A percentile compares a stretch with the other conserved stretches of the same genome.
phyloP scores from a whole-genome alignment of 2,797 vertebrate species.

The Ctenopoma multispine region DNA sequence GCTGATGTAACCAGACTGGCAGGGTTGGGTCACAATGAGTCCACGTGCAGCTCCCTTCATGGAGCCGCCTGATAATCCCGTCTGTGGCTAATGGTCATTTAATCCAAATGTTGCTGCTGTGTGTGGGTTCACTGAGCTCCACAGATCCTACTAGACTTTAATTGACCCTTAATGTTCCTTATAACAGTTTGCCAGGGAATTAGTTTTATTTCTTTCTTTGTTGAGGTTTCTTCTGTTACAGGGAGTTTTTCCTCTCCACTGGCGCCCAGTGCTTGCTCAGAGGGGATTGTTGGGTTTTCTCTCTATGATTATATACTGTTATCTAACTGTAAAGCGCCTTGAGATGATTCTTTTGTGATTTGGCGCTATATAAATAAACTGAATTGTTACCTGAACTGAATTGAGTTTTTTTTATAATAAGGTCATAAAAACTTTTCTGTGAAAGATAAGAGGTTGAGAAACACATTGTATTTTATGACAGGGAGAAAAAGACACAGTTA shows the following conservation, averaged over 20 bases:
- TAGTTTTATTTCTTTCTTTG: neutral
- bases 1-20: constrained; percentile 65
- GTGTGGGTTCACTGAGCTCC: constrained; percentile 5
- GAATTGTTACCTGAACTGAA: too few species aligned
- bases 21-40: constrained; percentile 46
- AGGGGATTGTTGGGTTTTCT: too few species aligned
- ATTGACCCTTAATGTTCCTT: constrained; percentile 14
- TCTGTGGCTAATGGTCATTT: constrained; percentile 58
- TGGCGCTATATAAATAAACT: too few species aligned
- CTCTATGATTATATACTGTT: too few species aligned
- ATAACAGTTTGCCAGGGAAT: neutral
- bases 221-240: too few species aligned
- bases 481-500: neutral
- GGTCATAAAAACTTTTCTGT: neutral
- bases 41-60: constrained; percentile 49
- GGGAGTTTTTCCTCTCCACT: too few species aligned
- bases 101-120: constrained; percentile 36
- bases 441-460: neutral
- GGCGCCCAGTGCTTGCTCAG: too few species aligned
- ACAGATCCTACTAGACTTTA: constrained; percentile 6
- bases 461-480: neutral
- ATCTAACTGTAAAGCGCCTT: too few species aligned
- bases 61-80: constrained; percentile 52
- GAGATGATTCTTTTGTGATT: too few species aligned
- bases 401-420: too few species aligned